Percentiles rank a stretch among this genome's conserved stretches.
Evolutionary conservation across 2,113 vertebrate species (phyloP).

Genomic region (Tachycineta bicolor): DNA sequence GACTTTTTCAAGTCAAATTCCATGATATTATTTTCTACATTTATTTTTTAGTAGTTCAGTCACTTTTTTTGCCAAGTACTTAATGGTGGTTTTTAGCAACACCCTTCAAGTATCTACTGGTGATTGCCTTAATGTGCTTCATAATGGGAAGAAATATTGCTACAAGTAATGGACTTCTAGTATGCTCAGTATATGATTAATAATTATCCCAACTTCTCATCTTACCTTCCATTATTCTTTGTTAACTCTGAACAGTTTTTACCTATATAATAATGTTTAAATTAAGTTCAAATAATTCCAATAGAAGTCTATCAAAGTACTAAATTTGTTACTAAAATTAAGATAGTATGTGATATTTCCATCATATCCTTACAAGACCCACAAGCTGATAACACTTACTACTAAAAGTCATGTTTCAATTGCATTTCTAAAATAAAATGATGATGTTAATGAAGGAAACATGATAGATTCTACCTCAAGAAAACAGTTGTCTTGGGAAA

Average conservation of each 20-base stretch:
- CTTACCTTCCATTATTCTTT: constrained; percentile 12
- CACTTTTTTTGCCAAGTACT: constrained; percentile 2
- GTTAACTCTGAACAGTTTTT: constrained; percentile 21
- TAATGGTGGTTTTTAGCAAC: constrained; percentile 1
- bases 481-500: neutral
- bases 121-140: constrained; percentile 1
- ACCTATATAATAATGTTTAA: neutral
- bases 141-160: neutral
- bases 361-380: neutral
- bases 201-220: neutral
- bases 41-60: neutral
- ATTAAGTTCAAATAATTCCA: neutral
- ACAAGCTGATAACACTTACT: neutral
- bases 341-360: neutral
- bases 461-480: neutral
- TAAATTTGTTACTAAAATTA: neutral
- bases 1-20: constrained; percentile 53
- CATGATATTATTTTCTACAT: neutral
- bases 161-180: constrained; percentile 19
- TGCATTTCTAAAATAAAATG: neutral
- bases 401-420: neutral
- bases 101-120: neutral
- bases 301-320: neutral
- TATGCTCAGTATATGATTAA: neutral
- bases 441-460: neutral